Evolutionary conservation across 2,113 vertebrate genomes (phyloP), one percentile per base, ranked within the genome.

Genomic region (Mastomys coucha): DNA sequence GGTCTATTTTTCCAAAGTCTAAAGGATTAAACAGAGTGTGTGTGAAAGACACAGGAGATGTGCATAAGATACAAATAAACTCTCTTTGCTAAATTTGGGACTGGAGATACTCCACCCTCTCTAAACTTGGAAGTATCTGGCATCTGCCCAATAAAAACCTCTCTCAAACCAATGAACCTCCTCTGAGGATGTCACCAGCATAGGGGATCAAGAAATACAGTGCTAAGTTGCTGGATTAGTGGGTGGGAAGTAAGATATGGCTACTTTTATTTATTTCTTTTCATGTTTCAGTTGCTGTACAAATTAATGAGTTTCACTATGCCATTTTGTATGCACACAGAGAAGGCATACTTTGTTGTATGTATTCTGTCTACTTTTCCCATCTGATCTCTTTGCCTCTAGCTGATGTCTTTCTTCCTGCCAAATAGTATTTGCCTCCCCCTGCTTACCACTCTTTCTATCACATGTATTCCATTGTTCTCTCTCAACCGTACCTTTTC

Each of bases 1-100:
- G 65, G 75, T 88, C 75, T 69, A 14, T 93, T 60, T 87, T 96
- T 90, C 65, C 5, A 22, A 88, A 91, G 60, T 65, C 60, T 76
- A 31, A 69, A n/a, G 77, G 60, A 51, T 13, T 91, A 63, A 92
- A n/a, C 58, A 39, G 39, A 13, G 22, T 5, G 4, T 22, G 33
- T 5, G 4, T 22, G 33, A 92, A 51, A 67, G 12, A 22, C 19
- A 45, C 58, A 72, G 39, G 69, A 81, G 72, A 6, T 26, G 3
- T 39, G 49, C 77, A 7, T 20, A 86, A 49, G 49, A 84, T 14
- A 75, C 20, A 14, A 13, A 51, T 39, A 5, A 2, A 17, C 36
- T 73, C 39, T 88, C 39, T 76, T 33, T 39, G 63, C 49, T 58
- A 26, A 87, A 19, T 53, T 36, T 80, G 33, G 49, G 49, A 19